Base-by-base conservation (phyloP, 2,797 vertebrate genomes). In the Poecile montanus region DNA sequence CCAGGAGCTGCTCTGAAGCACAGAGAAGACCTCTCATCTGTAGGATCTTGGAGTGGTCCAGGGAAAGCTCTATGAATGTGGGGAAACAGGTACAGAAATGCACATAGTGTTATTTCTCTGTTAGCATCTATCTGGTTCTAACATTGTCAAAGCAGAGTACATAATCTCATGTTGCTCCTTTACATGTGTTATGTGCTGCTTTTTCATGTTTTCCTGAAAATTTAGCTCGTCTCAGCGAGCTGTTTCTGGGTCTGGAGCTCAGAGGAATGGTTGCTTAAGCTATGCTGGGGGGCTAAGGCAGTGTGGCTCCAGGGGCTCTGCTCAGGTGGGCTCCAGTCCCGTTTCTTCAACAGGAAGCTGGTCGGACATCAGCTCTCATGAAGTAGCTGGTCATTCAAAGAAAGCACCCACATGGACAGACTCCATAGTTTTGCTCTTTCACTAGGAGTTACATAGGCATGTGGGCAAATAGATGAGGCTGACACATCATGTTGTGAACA, bases 61-160 rank as follows among this genome's bases (percentile, higher is more conserved):
- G 32, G 45, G 58, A 93, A 50, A 0, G 0, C 29, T 23, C 56
- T 36, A 0, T 2, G 3, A 66, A 85, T 50, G 2, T 85, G 73
- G 65, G 75, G 47, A 95, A 85, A 48, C 16, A 45, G 81, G 76
- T 58, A 53, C 16, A 50, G 72, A 91, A 85, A 47, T 29, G 57
- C 14, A 23, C 5, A 5, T 5, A 23, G 14, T 12, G 18, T 19
- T 56, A 7, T 25, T 63, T 23, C 72, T 79, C 50, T 25, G 2
- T 79, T 73, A 47, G 48, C 27, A 47, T 61, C 36, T 79, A 0
- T 54, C 7, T 68, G 13, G 36, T 68, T 86, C 44, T 82, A 63
- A 13, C 0, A 0, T 16, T 82, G 15, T 48, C 44, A 44, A n/a
- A 88, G 61, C 26, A 48, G 60, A 57, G 19, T 22, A 13, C 20